Conservation (phyloP, 2,888 invertebrate genomes). For the Diarsia rubi region DNA sequence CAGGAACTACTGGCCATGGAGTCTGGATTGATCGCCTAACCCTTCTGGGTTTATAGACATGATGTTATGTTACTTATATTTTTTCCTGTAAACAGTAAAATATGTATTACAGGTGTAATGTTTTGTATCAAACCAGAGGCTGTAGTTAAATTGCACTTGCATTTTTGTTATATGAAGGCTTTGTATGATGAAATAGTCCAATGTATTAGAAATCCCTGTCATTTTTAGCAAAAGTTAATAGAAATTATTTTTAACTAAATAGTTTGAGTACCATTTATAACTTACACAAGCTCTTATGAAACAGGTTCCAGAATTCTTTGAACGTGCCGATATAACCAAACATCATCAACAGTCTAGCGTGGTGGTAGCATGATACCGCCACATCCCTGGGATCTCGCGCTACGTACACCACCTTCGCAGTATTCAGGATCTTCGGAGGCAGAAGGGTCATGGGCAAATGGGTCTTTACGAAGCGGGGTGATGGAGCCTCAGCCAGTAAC, state of each 20-base stretch:
- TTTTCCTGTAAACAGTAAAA: too few relatives aligned
- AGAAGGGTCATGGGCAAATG: conserved; percentile 93
- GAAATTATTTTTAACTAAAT: background rate
- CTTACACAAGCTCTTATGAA: conserved; percentile 91
- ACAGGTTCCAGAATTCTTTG: conserved; percentile 91
- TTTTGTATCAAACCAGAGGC: background rate
- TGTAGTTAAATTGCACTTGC: background rate
- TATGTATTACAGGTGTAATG: too few relatives aligned
- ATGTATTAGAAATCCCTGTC: background rate
- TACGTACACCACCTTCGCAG: conserved; percentile 92
- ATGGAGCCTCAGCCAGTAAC: conserved; percentile 47
- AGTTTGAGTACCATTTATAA: background rate
- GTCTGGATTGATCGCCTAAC: too few relatives aligned
- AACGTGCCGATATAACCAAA: conserved; percentile 91
- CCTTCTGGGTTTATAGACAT: too few relatives aligned
- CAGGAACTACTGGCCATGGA: too few relatives aligned
- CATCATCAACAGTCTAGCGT: conserved; percentile 89
- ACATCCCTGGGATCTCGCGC: conserved; percentile 96
- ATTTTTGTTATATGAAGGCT: background rate
- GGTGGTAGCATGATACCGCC: conserved; percentile 94
- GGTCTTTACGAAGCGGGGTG: conserved; percentile 89
- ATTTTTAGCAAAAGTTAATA: background rate
- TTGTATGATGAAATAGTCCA: background rate
- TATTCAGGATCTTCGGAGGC: conserved; percentile 88
- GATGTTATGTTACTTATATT: too few relatives aligned